A percentile compares a stretch with the other conserved stretches of the same genome.
phyloP scores from a whole-genome alignment of 2,888 invertebrate species.

The Pseudococcus longispinus region DNA sequence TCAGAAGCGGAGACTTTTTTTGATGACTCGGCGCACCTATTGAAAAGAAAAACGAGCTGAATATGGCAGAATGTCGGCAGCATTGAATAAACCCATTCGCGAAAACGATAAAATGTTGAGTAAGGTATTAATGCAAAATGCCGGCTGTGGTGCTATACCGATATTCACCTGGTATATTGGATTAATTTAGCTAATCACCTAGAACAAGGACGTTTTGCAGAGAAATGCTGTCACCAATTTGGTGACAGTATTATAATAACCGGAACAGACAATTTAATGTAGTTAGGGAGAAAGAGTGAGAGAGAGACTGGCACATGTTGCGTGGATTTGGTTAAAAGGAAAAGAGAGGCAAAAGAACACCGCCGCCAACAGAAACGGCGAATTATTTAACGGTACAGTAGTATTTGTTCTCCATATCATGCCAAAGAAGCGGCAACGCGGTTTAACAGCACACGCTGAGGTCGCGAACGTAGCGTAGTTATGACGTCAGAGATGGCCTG shows the following conservation, averaged over 20 bases:
- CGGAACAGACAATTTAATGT: conserved; percentile 32
- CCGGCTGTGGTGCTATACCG: background rate
- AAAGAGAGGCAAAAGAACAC: conserved; percentile 39
- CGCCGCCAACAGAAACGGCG: conserved; percentile 36
- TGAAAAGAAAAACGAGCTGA: background rate
- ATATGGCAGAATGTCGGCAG: background rate
- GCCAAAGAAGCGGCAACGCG: conserved; percentile 37
- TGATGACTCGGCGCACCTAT: background rate
- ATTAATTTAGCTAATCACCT: background rate
- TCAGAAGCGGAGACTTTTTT: background rate
- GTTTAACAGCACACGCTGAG: conserved; percentile 47
- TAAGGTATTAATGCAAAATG: background rate
- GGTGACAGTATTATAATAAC: conserved; percentile 26
- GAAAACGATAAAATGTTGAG: background rate
- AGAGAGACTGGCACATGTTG: conserved; percentile 29
- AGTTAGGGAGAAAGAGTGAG: background rate
- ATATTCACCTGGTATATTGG: background rate
- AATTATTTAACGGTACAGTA: conserved; percentile 42
- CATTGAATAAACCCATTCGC: background rate
- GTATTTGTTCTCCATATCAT: conserved; percentile 35
- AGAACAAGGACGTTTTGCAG: background rate
- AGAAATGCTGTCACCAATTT: background rate
- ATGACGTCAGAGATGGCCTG: conserved; percentile 54
- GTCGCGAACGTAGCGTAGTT: conserved; percentile 48
- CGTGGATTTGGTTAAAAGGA: conserved; percentile 42